Conservation (phyloP, 2,797 vertebrate species). For the Schizopygopsis pylzovi region DNA sequence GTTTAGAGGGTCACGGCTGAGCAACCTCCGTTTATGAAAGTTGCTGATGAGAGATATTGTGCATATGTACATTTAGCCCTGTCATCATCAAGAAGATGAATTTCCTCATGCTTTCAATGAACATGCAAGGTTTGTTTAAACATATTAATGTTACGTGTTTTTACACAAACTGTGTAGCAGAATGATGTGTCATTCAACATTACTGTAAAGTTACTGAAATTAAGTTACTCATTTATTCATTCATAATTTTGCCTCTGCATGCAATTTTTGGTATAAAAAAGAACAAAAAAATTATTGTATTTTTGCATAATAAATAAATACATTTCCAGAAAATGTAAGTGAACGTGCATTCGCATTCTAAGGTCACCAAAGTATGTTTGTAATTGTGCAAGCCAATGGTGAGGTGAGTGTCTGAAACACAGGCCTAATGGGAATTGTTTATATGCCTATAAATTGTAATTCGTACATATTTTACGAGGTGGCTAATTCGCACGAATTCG, state of each 20-base stretch:
- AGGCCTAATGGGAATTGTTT: neutral
- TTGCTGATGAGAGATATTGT: conserved; percentile 46
- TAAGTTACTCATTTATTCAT: too few relatives aligned
- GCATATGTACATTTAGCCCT: conserved; percentile 29
- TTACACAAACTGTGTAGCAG: neutral
- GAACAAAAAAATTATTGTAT: neutral
- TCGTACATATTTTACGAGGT: too few relatives aligned
- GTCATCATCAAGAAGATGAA: conserved; percentile 10
- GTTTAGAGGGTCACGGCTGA: conserved; percentile 50
- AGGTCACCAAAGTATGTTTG: neutral
- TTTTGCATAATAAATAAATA: neutral
- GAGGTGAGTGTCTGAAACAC: too few relatives aligned
- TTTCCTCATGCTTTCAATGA: neutral
- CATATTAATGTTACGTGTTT: neutral
- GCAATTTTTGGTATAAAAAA: neutral
- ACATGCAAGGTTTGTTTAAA: neutral
- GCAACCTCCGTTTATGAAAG: conserved; percentile 46
- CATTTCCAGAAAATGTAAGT: neutral
- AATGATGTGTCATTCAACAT: neutral
- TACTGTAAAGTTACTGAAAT: neutral
- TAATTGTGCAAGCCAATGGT: neutral
- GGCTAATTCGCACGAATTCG: too few relatives aligned
- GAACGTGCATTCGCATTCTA: neutral
- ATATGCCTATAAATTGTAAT: neutral
- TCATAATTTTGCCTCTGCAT: neutral